Conservation (phyloP, 2,113 vertebrate species). For the Syrmaticus mikado region DNA sequence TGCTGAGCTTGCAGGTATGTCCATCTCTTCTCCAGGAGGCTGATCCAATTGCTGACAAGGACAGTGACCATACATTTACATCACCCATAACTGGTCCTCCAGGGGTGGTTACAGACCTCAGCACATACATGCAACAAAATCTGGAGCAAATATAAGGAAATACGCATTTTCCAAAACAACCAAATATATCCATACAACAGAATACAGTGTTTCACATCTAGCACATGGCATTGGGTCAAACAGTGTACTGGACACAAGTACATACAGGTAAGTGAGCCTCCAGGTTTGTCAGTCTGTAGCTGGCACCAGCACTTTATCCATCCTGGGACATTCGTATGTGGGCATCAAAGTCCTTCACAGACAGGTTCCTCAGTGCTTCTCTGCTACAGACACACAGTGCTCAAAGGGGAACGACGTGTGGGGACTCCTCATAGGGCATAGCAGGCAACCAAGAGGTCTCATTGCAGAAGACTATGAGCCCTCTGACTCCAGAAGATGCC, state of each 20-base stretch:
- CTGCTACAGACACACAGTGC: background rate
- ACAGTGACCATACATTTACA: background rate
- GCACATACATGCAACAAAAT: background rate
- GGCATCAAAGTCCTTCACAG: background rate
- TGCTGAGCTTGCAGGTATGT: background rate
- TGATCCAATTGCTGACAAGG: background rate
- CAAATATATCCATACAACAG: background rate
- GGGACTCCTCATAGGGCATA: background rate
- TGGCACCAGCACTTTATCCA: background rate
- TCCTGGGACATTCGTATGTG: rapidly evolving
- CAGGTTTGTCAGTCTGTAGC: background rate
- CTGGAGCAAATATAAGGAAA: background rate
- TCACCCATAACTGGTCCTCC: background rate
- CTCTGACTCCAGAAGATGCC: background rate
- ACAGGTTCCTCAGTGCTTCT: background rate
- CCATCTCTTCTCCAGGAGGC: background rate
- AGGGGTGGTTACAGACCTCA: rapidly evolving
- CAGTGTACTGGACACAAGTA: rapidly evolving
- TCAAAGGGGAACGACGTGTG: rapidly evolving
- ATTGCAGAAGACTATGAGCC: background rate
- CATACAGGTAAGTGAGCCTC: background rate
- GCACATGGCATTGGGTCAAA: rapidly evolving
- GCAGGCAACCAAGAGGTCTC: background rate
- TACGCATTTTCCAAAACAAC: background rate
- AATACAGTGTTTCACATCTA: background rate